Base-by-base conservation (phyloP, 2,888 invertebrate species). In the Sesamia inferens region DNA sequence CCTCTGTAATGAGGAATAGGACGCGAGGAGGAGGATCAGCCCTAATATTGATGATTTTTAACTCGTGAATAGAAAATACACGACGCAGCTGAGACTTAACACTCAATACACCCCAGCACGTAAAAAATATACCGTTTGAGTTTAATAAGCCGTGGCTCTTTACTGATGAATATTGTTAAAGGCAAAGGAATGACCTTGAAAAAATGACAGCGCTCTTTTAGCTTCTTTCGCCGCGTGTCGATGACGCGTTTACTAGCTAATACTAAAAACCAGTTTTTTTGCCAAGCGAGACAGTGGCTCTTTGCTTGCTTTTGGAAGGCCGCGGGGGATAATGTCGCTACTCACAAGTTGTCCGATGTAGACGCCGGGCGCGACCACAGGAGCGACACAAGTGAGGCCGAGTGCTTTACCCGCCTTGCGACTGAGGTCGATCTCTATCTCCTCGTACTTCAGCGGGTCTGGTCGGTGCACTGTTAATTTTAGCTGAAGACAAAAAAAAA, bases 311-410 rank as follows among this genome's bases (percentile, higher is more conserved):
- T 61, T n/a, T 0, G 31, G n/a, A 61, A 61, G 39, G n/a, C 39
- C n/a, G 11, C 3, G 31, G 59, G 11, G 19, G 7, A 39, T 39
- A 13, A 6, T 2, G 10, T 42, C 6, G 39, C 0, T 11, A 94
- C 97, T 97, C 93, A 99, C 99, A 92, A 99, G 97, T 90, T 99
- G 99, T 22, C 98, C 98, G 69, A 99, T 97, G 92, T 99, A 99
- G 72, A 99, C 98, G 97, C 97, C 94, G 97, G 97, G 92, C 97
- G 98, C 91, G 97, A 97, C 82, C 1, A 88, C 89, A 0, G 93
- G 93, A 48, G 98, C 98, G 13, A 98, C 97, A 82, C 99, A 97
- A 79, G 98, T 98, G 83, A 99, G 96, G 0, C 99, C 99, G 42
- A 99, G 96, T 62, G 99, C 98, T 92, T 98, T 98, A 63, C 99